A percentile compares a stretch with the other conserved stretches of the same genome.
phyloP scores from a whole-genome alignment of 2,888 invertebrate species.

The Crossocerus cetratus region DNA sequence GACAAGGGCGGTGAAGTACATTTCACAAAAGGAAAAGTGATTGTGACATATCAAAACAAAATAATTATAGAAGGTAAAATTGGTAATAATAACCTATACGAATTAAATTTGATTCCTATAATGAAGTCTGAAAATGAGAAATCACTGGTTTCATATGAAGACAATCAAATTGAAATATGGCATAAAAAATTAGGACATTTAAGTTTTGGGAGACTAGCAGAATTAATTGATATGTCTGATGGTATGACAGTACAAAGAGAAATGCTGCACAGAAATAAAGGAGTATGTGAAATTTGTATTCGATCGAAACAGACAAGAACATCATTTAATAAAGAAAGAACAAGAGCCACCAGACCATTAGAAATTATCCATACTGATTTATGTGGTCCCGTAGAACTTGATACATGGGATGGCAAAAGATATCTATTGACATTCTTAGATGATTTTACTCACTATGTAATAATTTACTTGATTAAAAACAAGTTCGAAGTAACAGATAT shows the following conservation, averaged over 20 bases:
- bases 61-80: slow-evolving; percentile 6
- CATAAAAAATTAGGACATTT: slow-evolving; percentile 22
- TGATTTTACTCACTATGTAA: not conserved
- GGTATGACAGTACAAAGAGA: too few species aligned
- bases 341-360: slow-evolving; percentile 20
- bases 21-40: slow-evolving; percentile 8
- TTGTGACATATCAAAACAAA: slow-evolving; percentile 7
- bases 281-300: slow-evolving; percentile 26
- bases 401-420: slow-evolving; percentile 26
- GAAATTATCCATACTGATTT: slow-evolving; percentile 37
- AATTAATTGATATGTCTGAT: not conserved
- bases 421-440: slow-evolving; percentile 26
- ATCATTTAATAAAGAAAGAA: slow-evolving; percentile 23
- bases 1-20: slow-evolving; percentile 8
- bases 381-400: slow-evolving; percentile 27
- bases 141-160: not conserved
- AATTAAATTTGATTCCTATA: too few species aligned
- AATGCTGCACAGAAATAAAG: not conserved
- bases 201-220: not conserved
- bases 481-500: slow-evolving; percentile 5
- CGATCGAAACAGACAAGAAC: slow-evolving; percentile 31
- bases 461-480: not conserved
- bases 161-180: slow-evolving; percentile 13
- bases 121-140: not conserved
- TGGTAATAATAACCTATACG: not conserved